Conservation (phyloP, 2,113 vertebrate species). For the Scophthalmus maximus region DNA sequence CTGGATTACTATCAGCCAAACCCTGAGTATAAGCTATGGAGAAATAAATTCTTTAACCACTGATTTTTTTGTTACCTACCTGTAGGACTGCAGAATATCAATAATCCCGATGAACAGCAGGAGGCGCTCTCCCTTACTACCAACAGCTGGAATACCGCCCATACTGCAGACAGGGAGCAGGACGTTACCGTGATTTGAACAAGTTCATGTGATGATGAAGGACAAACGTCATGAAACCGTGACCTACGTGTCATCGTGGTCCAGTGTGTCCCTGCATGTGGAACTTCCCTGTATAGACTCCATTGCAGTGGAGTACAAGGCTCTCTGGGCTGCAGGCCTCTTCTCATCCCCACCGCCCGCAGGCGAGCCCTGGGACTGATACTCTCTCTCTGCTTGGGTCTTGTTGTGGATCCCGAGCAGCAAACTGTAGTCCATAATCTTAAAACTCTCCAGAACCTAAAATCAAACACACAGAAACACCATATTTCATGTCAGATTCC, state of each 20-base stretch:
- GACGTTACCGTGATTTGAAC: not conserved
- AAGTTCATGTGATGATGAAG: not conserved
- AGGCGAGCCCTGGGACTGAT: conserved; percentile 87
- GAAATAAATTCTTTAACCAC: not conserved
- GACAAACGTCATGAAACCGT: not conserved
- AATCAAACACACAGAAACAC: not conserved
- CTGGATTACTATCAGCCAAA: too few species aligned
- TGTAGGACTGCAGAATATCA: conserved; percentile 98
- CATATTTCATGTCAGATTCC: not conserved
- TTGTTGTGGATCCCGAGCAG: conserved; percentile 95
- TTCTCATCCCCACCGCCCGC: conserved; percentile 87
- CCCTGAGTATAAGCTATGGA: too few species aligned
- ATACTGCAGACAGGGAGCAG: conserved; percentile 84
- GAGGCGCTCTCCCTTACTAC: conserved; percentile 90
- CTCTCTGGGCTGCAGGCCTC: conserved; percentile 89
- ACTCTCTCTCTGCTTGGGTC: conserved; percentile 90
- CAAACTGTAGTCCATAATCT: conserved; percentile 99
- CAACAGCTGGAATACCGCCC: conserved; percentile 96
- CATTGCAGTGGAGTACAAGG: conserved; percentile 97
- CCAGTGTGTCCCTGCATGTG: conserved; percentile 89
- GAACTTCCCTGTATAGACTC: conserved; percentile 97
- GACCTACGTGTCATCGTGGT: conserved; percentile 92
- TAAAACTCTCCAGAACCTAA: conserved; percentile 98
- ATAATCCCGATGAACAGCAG: conserved; percentile 97
- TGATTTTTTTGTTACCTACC: conserved; percentile 74